Conservation (phyloP, 2,113 vertebrate species). For the Desmodus rotundus region DNA sequence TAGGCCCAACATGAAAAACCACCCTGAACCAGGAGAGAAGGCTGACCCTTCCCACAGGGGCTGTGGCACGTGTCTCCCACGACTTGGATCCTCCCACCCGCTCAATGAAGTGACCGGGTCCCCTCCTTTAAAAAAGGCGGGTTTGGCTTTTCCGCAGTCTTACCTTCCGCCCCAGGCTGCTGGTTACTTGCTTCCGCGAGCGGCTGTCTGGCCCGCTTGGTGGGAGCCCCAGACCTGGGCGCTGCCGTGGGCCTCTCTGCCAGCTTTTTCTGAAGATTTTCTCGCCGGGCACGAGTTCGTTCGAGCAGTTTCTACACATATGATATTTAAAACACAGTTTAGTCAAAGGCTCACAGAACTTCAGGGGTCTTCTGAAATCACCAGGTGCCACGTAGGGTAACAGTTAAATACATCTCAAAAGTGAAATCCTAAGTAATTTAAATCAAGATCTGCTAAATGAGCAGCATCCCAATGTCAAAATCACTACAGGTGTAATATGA, state of each 20-base stretch:
- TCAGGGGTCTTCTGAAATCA: not conserved
- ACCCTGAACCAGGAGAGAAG: not conserved
- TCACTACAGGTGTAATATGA: not conserved
- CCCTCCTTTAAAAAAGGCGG: not conserved
- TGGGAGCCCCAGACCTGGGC: constrained; percentile 67
- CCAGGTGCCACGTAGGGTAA: not conserved
- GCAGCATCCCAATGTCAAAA: not conserved
- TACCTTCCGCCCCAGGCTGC: constrained; percentile 84
- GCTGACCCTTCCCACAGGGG: not conserved
- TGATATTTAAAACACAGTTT: constrained; percentile 34
- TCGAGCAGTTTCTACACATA: constrained; percentile 92
- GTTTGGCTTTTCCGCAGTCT: not conserved
- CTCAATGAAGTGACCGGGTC: not conserved
- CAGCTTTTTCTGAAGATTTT: constrained; percentile 97
- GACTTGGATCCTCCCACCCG: not conserved
- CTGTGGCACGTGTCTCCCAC: not conserved
- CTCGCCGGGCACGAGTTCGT: constrained; percentile 93
- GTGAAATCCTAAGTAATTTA: not conserved
- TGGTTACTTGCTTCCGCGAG: constrained; percentile 88
- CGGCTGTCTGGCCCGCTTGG: constrained; percentile 90
- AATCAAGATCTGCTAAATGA: not conserved
- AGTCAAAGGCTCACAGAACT: not conserved
- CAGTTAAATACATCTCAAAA: not conserved
- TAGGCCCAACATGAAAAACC: not conserved
- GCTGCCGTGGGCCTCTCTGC: constrained; percentile 87